A percentile compares a stretch with the other conserved stretches of the same genome.
Conservation (phyloP, 2,888 invertebrate species). For the Phortica okadai region DNA sequence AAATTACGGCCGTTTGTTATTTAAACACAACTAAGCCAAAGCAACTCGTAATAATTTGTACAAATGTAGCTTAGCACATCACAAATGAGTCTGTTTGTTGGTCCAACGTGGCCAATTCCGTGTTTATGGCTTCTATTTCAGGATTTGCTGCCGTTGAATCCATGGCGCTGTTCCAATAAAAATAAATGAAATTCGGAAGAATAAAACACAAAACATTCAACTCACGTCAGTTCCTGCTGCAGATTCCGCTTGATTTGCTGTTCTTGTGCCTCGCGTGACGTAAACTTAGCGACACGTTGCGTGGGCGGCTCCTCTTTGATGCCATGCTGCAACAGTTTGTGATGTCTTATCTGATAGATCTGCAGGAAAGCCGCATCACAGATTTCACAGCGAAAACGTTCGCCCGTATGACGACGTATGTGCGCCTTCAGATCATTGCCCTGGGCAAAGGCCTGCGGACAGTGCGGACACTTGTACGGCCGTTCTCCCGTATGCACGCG, state of each 20-base stretch:
- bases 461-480: slow-evolving; percentile 78
- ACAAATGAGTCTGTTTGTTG: no score
- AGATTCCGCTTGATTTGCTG: slow-evolving; percentile 50
- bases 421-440: slow-evolving; percentile 79
- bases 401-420: slow-evolving; percentile 78
- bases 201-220: neutral
- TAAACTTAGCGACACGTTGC: slow-evolving; percentile 68
- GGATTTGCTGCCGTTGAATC: no score
- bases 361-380: slow-evolving; percentile 72
- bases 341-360: slow-evolving; percentile 77
- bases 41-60: no score
- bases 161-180: no score
- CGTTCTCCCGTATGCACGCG: slow-evolving; percentile 78
- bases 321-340: slow-evolving; percentile 76
- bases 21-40: no score
- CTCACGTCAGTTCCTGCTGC: neutral
- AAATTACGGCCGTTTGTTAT: no score
- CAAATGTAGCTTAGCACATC: no score
- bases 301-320: slow-evolving; percentile 66
- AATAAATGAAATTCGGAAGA: no score
- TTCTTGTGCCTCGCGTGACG: slow-evolving; percentile 49
- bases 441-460: slow-evolving; percentile 78
- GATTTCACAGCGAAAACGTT: slow-evolving; percentile 78
- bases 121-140: no score
- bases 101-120: no score